A percentile compares a stretch with the other conserved stretches of the same genome.
Conservation (phyloP, 2,888 invertebrate species). For the Lasioglossum vierecki region DNA sequence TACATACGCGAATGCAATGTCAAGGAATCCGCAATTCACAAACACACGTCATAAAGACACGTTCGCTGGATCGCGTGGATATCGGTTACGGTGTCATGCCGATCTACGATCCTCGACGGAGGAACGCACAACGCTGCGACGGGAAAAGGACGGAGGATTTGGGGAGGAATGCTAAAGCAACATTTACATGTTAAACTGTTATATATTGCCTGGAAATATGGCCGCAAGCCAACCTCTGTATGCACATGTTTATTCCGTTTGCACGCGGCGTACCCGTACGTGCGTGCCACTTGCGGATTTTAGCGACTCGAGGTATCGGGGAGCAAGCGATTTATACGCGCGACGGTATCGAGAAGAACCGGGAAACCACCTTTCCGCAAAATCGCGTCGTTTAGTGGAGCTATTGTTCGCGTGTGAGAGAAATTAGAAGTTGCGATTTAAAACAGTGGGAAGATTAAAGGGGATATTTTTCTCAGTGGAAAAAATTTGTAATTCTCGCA, state of each 20-base stretch:
- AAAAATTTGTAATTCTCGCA: no score
- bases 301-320: neutral
- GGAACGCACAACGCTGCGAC: neutral
- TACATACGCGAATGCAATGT: neutral
- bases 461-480: no score
- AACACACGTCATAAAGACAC: neutral
- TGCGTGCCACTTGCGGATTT: slow-evolving; percentile 20
- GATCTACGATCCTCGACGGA: neutral
- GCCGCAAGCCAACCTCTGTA: slow-evolving; percentile 58
- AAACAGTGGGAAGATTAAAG: neutral
- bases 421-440: neutral
- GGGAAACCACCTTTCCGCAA: neutral
- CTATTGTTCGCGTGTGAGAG: neutral
- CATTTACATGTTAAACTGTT: slow-evolving; percentile 70
- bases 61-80: neutral
- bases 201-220: slow-evolving; percentile 61
- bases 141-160: neutral
- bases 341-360: neutral
- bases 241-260: slow-evolving; percentile 37
- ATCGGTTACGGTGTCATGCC: neutral
- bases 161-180: slow-evolving; percentile 8
- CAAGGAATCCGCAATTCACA: neutral
- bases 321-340: slow-evolving; percentile 12
- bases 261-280: slow-evolving; percentile 24
- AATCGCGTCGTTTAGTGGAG: neutral